A percentile compares a stretch with the other conserved stretches of the same genome.
Evolutionary conservation across 2,113 vertebrate genomes (phyloP).

Genomic region (Sylvicapra grimmia): DNA sequence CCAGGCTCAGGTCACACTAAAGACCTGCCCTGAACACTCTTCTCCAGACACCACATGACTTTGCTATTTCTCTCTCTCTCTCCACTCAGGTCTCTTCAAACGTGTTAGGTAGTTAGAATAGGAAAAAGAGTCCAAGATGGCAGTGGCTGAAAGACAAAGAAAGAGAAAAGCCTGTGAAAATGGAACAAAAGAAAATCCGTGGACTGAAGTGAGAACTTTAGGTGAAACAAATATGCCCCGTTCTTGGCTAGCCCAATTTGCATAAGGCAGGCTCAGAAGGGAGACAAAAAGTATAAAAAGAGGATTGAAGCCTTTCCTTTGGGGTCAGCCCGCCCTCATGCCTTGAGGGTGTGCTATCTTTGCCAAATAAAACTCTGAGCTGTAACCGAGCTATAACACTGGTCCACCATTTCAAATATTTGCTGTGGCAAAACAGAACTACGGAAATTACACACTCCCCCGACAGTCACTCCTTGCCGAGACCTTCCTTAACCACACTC

Average conservation of each 20-base stretch:
- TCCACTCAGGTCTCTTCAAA: background rate
- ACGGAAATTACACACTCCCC: background rate
- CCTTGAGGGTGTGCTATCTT: background rate
- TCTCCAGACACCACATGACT: background rate
- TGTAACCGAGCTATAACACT: background rate
- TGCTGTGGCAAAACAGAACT: background rate
- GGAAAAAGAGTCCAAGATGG: background rate
- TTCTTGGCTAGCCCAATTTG: background rate
- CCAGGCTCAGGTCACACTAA: background rate
- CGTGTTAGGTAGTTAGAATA: background rate
- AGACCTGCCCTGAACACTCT: background rate
- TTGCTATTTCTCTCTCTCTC: background rate
- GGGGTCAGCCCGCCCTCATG: background rate
- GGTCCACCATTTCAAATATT: background rate
- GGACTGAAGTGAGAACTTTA: background rate
- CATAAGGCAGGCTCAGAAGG: background rate
- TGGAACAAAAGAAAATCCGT: background rate
- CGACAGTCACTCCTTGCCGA: background rate
- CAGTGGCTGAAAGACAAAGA: background rate
- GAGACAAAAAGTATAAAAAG: background rate
- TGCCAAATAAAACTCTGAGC: background rate
- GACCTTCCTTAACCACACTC: background rate
- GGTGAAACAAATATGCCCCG: background rate
- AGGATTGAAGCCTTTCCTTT: background rate
- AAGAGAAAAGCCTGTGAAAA: background rate